phyloP scores from a whole-genome alignment of 2,113 vertebrate species.

The Melanostigma gelatinosum region DNA sequence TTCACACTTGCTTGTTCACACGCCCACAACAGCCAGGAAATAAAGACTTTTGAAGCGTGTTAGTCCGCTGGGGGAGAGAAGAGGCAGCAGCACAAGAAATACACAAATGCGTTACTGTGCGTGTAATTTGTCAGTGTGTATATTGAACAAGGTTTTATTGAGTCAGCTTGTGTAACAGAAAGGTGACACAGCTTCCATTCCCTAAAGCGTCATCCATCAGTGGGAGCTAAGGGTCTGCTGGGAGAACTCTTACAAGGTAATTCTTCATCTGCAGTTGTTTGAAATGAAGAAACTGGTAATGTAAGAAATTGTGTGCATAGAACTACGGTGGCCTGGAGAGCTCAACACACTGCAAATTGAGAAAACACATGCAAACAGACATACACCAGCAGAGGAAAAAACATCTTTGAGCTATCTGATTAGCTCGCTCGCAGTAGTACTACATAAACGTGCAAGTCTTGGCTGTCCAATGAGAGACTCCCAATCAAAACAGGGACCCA shows the following conservation, averaged over 20 bases:
- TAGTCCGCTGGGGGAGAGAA: neutral
- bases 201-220: slow-evolving; percentile 39
- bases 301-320: neutral
- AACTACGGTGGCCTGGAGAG: neutral
- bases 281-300: neutral
- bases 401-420: too few relatives aligned
- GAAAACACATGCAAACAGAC: too few relatives aligned
- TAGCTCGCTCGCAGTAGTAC: too few relatives aligned
- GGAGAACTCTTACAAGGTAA: neutral
- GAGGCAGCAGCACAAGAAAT: slow-evolving; percentile 7
- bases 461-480: too few relatives aligned
- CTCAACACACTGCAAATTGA: neutral
- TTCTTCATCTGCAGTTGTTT: neutral
- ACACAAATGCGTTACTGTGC: slow-evolving; percentile 7
- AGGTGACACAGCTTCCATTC: slow-evolving; percentile 31
- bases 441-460: too few relatives aligned
- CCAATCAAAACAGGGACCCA: too few relatives aligned
- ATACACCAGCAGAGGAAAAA: too few relatives aligned
- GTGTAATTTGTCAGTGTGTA: slow-evolving; percentile 15
- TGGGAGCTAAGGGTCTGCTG: neutral
- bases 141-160: slow-evolving; percentile 23
- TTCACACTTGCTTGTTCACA: neutral
- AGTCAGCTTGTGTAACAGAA: slow-evolving; percentile 38
- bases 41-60: neutral
- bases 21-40: neutral